Conservation (phyloP, 2,797 vertebrate genomes). For the Anguilla marmorata region DNA sequence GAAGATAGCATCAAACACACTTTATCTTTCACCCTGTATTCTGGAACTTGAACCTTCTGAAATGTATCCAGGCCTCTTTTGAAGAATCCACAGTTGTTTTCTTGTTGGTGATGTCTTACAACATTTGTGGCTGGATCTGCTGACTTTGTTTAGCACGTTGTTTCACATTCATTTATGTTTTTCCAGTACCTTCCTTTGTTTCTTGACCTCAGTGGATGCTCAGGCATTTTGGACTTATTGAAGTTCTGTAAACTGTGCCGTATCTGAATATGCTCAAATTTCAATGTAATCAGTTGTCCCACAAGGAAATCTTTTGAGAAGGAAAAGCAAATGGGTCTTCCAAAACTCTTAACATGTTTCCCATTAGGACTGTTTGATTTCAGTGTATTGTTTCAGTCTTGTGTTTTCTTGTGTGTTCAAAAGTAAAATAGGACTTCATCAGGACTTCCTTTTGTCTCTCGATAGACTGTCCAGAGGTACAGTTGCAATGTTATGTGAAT, state of each 20-base stretch:
- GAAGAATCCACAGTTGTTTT: conserved; percentile 18
- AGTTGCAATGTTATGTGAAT: neutral
- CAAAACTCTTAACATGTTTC: neutral
- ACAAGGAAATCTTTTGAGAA: conserved; percentile 8
- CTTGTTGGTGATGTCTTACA: neutral
- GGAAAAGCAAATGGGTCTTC: conserved; percentile 10
- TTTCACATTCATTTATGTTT: neutral
- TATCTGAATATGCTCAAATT: conserved; percentile 1
- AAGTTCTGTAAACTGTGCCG: conserved; percentile 2
- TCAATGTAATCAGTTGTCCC: conserved; percentile 8
- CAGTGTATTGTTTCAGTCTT: conserved; percentile 1
- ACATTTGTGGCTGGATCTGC: conserved; percentile 7
- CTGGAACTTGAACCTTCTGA: neutral
- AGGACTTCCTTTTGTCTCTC: neutral
- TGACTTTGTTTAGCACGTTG: conserved; percentile 14
- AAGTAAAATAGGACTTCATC: neutral
- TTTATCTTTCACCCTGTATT: neutral
- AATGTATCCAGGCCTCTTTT: neutral
- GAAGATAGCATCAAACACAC: neutral
- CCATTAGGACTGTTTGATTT: conserved; percentile 12
- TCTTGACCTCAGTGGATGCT: conserved; percentile 28
- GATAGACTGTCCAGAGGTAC: neutral
- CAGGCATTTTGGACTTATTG: conserved; percentile 24
- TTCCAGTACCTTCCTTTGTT: conserved; percentile 25
- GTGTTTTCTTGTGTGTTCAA: conserved; percentile 9